phyloP scores from a whole-genome alignment of 2,888 invertebrate genomes.

The Coelogynopora nodosa region DNA sequence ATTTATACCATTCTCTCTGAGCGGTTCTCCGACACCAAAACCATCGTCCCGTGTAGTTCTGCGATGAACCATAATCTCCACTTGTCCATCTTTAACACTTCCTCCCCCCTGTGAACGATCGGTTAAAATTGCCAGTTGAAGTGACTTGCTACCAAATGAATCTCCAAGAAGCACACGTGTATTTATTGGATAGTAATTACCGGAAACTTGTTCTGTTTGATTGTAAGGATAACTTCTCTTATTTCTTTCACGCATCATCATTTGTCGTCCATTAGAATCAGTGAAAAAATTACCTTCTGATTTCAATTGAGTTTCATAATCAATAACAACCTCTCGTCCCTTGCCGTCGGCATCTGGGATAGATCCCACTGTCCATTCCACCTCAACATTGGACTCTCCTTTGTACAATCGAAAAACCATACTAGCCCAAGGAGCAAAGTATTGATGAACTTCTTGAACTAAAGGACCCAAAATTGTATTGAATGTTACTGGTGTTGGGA shows the following conservation, averaged over 20 bases:
- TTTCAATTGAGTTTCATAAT: constrained; percentile 22
- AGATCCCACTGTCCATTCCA: constrained; percentile 60
- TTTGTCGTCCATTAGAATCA: constrained; percentile 37
- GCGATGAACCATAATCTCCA: constrained; percentile 70
- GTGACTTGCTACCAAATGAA: no score
- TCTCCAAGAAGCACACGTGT: not conserved
- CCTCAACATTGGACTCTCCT: constrained; percentile 57
- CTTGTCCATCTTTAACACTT: constrained; percentile 56
- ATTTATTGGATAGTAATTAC: constrained; percentile 89
- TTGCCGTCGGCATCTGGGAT: constrained; percentile 53
- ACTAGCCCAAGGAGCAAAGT: constrained; percentile 54
- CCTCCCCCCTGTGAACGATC: constrained; percentile 62
- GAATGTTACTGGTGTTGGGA: not conserved
- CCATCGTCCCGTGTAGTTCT: constrained; percentile 79
- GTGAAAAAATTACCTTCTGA: constrained; percentile 16
- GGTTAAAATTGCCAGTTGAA: constrained; percentile 60
- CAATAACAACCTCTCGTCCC: constrained; percentile 21
- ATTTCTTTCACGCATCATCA: constrained; percentile 50
- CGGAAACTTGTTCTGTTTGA: constrained; percentile 72
- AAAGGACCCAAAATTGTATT: not conserved
- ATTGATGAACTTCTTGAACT: constrained; percentile 32
- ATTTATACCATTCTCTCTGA: constrained; percentile 72
- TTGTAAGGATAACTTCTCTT: constrained; percentile 51
- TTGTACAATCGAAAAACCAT: constrained; percentile 44
- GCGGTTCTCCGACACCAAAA: constrained; percentile 83